Percentiles rank a stretch among this genome's conserved stretches.
These are phyloP conservation scores for Andrena dorsata DNA, from an alignment of 2,888 invertebrate species.

Conservation along the genomic window DNA sequence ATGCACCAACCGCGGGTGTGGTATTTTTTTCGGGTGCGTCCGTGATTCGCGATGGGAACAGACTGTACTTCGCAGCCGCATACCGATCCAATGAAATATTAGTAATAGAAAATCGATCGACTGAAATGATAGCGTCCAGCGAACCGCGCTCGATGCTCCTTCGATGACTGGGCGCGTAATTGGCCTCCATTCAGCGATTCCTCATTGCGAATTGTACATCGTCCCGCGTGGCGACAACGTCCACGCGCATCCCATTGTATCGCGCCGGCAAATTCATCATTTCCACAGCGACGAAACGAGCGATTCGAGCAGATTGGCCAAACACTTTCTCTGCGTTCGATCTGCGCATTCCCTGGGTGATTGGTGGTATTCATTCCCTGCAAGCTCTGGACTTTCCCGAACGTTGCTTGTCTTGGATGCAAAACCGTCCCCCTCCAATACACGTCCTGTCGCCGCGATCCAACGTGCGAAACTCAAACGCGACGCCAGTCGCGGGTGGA, in stretches of 20 bases:
- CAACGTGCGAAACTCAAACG: too few species aligned
- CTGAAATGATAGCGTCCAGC: too few species aligned
- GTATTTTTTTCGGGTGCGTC: not conserved
- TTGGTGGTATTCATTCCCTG: too few species aligned
- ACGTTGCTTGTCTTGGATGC: not conserved
- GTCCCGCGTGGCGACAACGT: too few species aligned
- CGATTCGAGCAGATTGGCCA: not conserved
- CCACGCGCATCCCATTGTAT: too few species aligned
- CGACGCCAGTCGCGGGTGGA: too few species aligned
- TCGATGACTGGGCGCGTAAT: too few species aligned
- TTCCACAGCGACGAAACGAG: not conserved
- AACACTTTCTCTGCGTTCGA: not conserved
- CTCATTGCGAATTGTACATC: too few species aligned
- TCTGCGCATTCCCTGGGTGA: not conserved
- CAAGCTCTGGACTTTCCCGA: not conserved
- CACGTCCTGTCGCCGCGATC: too few species aligned
- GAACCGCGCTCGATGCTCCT: conserved; percentile 5
- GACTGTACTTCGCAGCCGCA: not conserved
- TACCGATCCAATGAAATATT: conserved; percentile 2
- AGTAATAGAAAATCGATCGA: not conserved
- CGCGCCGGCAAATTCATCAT: not conserved
- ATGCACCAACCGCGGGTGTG: conserved; percentile 2
- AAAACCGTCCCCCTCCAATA: not conserved
- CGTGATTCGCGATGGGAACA: not conserved
- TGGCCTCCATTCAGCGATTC: too few species aligned